Base-by-base conservation (phyloP, 1,140 invertebrate genomes). In the Apocrypta bakeri region DNA sequence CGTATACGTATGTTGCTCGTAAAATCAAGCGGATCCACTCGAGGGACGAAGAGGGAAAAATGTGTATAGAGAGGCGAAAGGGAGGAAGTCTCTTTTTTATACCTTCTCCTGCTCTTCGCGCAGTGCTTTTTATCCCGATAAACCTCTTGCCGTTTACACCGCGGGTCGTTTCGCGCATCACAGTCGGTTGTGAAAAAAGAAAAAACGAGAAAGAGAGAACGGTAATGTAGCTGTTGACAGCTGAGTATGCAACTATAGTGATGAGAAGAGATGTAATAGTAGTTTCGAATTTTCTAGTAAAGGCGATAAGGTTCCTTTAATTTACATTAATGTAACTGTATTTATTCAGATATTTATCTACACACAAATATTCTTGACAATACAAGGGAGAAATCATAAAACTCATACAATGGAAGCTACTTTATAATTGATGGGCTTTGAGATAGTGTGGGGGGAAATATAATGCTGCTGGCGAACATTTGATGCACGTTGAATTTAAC, bases 1-100 rank as follows among this genome's bases (percentile, higher is more conserved):
- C 31, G 74, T 56, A 21, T 87, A 85, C 83, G 85, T 86, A 85
- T 86, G 83, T 85, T 81, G 84, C 88, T 87, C 85, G 86, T 87
- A 88, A 87, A 87, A 87, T 85, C 87, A 86, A 87, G 87, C 86
- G 83, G 85, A 80, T 87, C 86, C 78, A 83, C 87, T 87, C 79
- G 77, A 84, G 85, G 86, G 84, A 84, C 82, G 77, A 9, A 9
- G 56, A 27, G 27, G 48, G 21, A 66, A 69, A 33, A 71, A 64
- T 73, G 66, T 61, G 40, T 76, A 24, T 37, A 75, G 42, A 61
- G 40, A 75, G 37, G 21, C 33, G 73, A 11, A 33, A 61, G 71
- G 37, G 71, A 29, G 71, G 48, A 48, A 40, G 37, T 25, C 73
- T 80, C 69, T 81, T 72, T 81, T 64, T 81, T 31, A 61, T 33